Conservation (phyloP, 2,797 vertebrate genomes). For the Pangasius macronema region DNA sequence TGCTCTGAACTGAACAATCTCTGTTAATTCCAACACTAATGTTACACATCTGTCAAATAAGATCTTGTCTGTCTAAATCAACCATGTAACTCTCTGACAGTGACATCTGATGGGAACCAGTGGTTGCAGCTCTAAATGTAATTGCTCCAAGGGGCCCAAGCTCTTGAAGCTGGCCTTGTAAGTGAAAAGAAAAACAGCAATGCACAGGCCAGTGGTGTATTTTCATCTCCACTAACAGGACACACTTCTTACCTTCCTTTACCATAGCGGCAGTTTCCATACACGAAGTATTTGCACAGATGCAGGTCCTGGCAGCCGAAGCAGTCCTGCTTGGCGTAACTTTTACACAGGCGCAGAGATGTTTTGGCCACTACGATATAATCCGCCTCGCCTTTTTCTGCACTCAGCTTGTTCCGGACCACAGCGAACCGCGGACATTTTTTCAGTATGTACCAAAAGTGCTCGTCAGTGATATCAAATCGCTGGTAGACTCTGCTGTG, state of each 20-base stretch:
- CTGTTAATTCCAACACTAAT: neutral
- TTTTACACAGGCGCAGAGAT: constrained; percentile 76
- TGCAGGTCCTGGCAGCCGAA: constrained; percentile 78
- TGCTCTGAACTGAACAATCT: neutral
- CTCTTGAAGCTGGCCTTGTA: neutral
- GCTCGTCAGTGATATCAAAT: constrained; percentile 55
- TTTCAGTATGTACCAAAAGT: constrained; percentile 62
- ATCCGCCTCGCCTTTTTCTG: constrained; percentile 45
- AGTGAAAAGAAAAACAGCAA: neutral
- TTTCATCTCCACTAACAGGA: neutral
- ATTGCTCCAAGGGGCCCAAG: neutral
- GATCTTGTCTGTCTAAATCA: too few relatives aligned
- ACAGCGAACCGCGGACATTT: constrained; percentile 66
- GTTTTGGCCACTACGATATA: constrained; percentile 68
- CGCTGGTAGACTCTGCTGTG: constrained; percentile 58
- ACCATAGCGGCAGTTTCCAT: constrained; percentile 80
- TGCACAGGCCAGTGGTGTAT: neutral
- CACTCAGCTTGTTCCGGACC: constrained; percentile 45
- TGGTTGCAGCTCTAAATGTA: neutral
- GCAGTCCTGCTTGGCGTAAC: constrained; percentile 63
- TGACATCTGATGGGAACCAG: neutral
- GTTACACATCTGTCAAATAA: neutral
- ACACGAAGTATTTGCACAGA: constrained; percentile 83
- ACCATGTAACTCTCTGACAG: neutral
- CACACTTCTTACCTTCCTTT: constrained; percentile 63